Conservation (phyloP, 2,797 vertebrate genomes). For the Enteromius paludinosus region DNA sequence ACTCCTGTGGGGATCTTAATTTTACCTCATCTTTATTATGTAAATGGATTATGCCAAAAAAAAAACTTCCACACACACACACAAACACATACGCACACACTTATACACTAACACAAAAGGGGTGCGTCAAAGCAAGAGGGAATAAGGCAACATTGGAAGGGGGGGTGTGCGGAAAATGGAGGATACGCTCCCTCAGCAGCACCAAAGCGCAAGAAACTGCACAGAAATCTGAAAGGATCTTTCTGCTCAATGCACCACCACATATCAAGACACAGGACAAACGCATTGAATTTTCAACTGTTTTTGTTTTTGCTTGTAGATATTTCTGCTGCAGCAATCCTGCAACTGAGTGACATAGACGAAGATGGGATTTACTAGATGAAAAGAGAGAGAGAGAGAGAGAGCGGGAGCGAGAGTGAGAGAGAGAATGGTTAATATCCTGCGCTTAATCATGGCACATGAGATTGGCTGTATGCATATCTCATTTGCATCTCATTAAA, state of each 20-base stretch:
- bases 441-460: slow-evolving; percentile 65
- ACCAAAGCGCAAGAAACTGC: slow-evolving; percentile 25
- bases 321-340: slow-evolving; percentile 48
- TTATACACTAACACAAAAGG: slow-evolving; percentile 60
- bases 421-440: slow-evolving; percentile 71
- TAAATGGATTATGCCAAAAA: slow-evolving; percentile 81
- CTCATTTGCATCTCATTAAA: slow-evolving; percentile 68
- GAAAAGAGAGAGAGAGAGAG: slow-evolving; percentile 43
- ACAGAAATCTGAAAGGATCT: slow-evolving; percentile 21
- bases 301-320: slow-evolving; percentile 24
- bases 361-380: slow-evolving; percentile 60
- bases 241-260: not conserved
- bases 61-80: slow-evolving; percentile 48
- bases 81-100: not conserved
- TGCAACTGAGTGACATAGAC: slow-evolving; percentile 49
- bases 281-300: slow-evolving; percentile 20
- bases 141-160: slow-evolving; percentile 9
- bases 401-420: slow-evolving; percentile 76
- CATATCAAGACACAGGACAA: slow-evolving; percentile 38
- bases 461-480: slow-evolving; percentile 64
- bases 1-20: slow-evolving; percentile 80
- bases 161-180: slow-evolving; percentile 23
- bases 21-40: slow-evolving; percentile 85
- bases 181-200: slow-evolving; percentile 18
- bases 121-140: slow-evolving; percentile 38